Evolutionary conservation across 2,888 invertebrate species (phyloP), one percentile per base, ranked within the genome.

Genomic region (Petrolisthes manimaculis): DNA sequence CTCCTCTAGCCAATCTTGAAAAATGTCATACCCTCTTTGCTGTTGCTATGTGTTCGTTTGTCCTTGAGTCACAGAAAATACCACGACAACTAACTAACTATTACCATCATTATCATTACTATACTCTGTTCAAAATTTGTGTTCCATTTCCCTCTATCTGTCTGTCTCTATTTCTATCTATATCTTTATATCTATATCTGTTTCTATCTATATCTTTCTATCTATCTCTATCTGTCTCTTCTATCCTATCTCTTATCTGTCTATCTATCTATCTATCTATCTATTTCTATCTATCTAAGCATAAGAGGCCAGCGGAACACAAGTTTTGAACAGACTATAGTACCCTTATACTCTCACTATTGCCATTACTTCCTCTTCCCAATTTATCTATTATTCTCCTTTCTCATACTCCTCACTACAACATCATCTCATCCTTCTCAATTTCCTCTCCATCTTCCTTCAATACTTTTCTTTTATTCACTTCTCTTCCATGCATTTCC

Each of bases 261-360:
- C n/a, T n/a, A n/a, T n/a, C n/a, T n/a, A n/a, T n/a, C n/a, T n/a
- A n/a, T n/a, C n/a, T n/a, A n/a, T n/a, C n/a, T n/a, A n/a, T n/a
- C n/a, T n/a, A n/a, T n/a, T n/a, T n/a, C n/a, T n/a, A n/a, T n/a
- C n/a, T n/a, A n/a, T n/a, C n/a, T n/a, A n/a, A n/a, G n/a, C n/a
- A n/a, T n/a, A n/a, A n/a, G n/a, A n/a, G n/a, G n/a, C n/a, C n/a
- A n/a, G n/a, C n/a, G n/a, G n/a, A n/a, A n/a, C n/a, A n/a, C n/a
- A n/a, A n/a, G n/a, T n/a, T n/a, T n/a, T n/a, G n/a, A 74, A 14
- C 75, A 74, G 75, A 21, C 21, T n/a, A 74, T 74, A n/a, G 75
- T 21, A 8, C 78, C 3, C 53, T 3, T 37, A 6, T 51, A 4
- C 54, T 78, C 18, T 37, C 54, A 51, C n/a, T 37, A 18, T 78